Evolutionary conservation across 1,140 invertebrate genomes (phyloP), one percentile per base, ranked within the genome.

Genomic region (Cherax destructor): DNA sequence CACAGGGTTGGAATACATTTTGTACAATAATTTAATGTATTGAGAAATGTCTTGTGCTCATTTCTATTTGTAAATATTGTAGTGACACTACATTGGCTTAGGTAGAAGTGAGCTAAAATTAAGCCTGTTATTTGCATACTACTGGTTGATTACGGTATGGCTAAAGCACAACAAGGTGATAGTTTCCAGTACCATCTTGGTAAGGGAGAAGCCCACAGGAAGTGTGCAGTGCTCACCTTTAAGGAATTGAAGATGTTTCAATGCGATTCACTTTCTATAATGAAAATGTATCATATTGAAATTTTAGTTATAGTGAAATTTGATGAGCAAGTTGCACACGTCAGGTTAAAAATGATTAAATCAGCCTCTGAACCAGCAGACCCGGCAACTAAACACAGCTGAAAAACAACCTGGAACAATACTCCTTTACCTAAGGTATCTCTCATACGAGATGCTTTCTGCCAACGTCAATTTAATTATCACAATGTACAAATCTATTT

Each of bases 51-150:
- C 84, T 91, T 91, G 79, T 91, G 90, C 90, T 91, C 90, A 91
- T 91, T 91, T 91, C 90, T 91, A 91, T 91, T 91, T 91, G 90
- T 91, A 91, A 91, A 91, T 91, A 91, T 91, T 91, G 90, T 91
- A 91, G 90, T 91, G 72, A 91, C 89, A 91, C 89, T 91, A 89
- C 87, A 91, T 91, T 85, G 89, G 89, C 89, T 91, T 91, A 91
- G 81, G 83, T 91, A 91, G 89, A 85, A 91, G 89, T 85, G 89
- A 91, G 89, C 89, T 91, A 83, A 89, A 89, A 76, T 61, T 91
- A 85, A 79, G 83, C 89, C 89, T 91, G 89, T 91, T 91, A 91
- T 79, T 86, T 91, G 89, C 89, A 91, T 91, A 91, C 77, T 91
- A 85, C 77, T 91, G 89, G 83, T 85, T 91, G 89, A 85, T 84